Percentiles rank a stretch among this genome's conserved stretches.
Conservation (phyloP, 53 echinoderm and acorn worm genomes). For the Echinometra lucunter region DNA sequence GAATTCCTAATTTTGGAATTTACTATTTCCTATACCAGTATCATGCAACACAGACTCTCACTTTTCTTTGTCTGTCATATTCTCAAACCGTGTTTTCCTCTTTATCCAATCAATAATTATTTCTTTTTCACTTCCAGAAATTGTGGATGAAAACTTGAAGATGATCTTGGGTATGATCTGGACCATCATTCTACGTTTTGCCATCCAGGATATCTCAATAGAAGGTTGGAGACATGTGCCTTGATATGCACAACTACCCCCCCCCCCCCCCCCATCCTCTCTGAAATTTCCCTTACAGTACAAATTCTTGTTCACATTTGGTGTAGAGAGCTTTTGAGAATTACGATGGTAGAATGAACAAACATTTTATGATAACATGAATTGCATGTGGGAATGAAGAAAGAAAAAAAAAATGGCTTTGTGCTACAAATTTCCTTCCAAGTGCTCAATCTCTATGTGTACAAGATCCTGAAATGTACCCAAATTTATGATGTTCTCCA, state of each 20-base stretch:
- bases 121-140: slow-evolving; percentile 77
- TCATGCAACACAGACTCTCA: background rate
- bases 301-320: background rate
- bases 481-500: background rate
- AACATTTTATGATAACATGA: background rate
- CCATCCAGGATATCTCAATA: slow-evolving; percentile 98
- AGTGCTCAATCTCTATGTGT: too few species aligned
- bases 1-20: too few species aligned
- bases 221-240: slow-evolving; percentile 79
- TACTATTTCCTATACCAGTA: too few species aligned
- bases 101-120: background rate
- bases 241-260: background rate
- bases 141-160: slow-evolving; percentile 96
- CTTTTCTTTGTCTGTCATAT: background rate
- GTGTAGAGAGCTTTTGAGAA: background rate
- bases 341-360: background rate
- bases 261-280: background rate
- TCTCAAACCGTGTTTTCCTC: background rate
- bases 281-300: background rate
- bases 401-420: background rate
- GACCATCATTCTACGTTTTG: slow-evolving; percentile 99
- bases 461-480: too few species aligned
- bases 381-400: background rate
- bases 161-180: slow-evolving; percentile 99
- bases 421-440: background rate